phyloP scores from a whole-genome alignment of 1,140 invertebrate genomes.

The Conus betulinus region DNA sequence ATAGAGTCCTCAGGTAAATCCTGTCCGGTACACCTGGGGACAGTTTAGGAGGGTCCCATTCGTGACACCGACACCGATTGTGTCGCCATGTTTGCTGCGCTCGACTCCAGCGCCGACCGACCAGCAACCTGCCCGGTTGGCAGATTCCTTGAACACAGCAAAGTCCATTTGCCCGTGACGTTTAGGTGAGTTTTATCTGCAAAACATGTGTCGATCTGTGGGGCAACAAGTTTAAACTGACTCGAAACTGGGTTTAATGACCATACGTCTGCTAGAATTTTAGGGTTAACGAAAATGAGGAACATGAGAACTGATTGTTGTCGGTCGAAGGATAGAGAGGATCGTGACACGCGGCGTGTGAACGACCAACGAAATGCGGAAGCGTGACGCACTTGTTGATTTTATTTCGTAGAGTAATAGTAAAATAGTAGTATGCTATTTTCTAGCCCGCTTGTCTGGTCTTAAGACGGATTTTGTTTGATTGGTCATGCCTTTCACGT shows the following conservation, averaged over 20 bases:
- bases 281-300: background rate
- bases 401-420: background rate
- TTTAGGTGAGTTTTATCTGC: background rate
- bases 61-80: background rate
- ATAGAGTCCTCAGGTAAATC: too few species aligned
- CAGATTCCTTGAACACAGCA: slow-evolving; percentile 13
- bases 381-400: background rate
- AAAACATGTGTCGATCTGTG: too few species aligned
- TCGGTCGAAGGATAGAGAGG: too few species aligned
- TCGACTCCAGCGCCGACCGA: background rate
- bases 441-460: too few species aligned
- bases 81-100: background rate
- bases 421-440: background rate
- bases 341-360: too few species aligned
- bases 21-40: too few species aligned
- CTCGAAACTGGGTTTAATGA: background rate
- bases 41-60: too few species aligned
- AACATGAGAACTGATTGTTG: background rate
- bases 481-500: too few species aligned
- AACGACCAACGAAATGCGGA: background rate
- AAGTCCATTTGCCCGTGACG: background rate
- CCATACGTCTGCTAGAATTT: background rate
- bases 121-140: slow-evolving; percentile 17
- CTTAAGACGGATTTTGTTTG: background rate
- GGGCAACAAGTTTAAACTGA: background rate